Evolutionary conservation across 2,888 invertebrate genomes (phyloP), one percentile per base, ranked within the genome.

Genomic region (Bombylius major): DNA sequence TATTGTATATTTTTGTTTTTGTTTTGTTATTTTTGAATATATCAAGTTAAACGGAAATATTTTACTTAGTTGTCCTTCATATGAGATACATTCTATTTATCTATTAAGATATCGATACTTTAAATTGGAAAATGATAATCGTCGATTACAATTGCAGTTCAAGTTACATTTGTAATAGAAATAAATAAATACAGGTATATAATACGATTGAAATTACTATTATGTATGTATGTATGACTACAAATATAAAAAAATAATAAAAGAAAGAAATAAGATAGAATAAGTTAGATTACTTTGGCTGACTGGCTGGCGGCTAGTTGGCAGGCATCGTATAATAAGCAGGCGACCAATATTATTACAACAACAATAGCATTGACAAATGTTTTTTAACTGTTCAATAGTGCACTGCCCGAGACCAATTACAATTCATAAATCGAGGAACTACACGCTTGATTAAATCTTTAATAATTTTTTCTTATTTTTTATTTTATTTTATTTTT

Each of bases 361-460:
- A 39, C 48, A 54, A 54, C 49, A 54, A 54, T 49, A 48, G 48
- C 39, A 54, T 48, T 54, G 54, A 54, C 54, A 54, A 54, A 54
- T 54, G 54, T 42, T 49, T 42, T 48, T 54, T 54, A 54, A 54
- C 54, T 54, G 48, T 54, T 48, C 48, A 36, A n/a, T 14, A 31
- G 42, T 48, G 48, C 44, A 42, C 48, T 54, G 39, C 39, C 39
- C 47, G 47, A 53, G 46, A 53, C 47, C 53, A 53, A 53, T 53
- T 47, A 53, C 53, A 53, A 49, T 54, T 54, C 48, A 54, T 54
- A 54, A 54, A 49, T 54, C 48, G 54, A 48, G 49, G 39, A 53
- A 53, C 54, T 54, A 48, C 33, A 54, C 54, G 54, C 42, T 54
- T 54, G 54, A 54, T 49, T 54, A 49, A 49, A 54, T 49, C 54